Percentiles rank a stretch among this genome's conserved stretches.
phyloP scores from a whole-genome alignment of 1,140 invertebrate genomes.

The Drosophila gunungcola region DNA sequence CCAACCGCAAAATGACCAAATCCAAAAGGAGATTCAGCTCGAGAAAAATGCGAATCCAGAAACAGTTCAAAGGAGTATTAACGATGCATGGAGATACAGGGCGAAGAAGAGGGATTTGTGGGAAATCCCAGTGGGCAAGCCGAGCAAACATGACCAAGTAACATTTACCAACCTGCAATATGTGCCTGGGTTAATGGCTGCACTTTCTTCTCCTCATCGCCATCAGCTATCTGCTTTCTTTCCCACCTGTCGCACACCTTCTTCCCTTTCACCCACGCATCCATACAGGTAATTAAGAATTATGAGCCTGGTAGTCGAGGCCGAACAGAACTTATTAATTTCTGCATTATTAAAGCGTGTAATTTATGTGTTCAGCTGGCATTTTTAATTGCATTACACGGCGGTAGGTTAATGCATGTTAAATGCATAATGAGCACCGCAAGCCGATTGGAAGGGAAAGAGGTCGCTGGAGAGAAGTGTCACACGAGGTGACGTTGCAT shows the following conservation, averaged over 20 bases:
- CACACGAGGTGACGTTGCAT: constrained; percentile 59
- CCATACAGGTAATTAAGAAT: constrained; percentile 69
- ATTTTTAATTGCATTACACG: constrained; percentile 80
- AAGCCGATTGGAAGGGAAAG: neutral
- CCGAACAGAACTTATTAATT: constrained; percentile 77
- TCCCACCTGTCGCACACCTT: neutral
- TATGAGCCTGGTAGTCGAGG: constrained; percentile 45
- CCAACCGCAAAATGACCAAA: constrained; percentile 27
- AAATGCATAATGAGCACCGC: constrained; percentile 64
- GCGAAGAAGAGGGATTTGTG: neutral
- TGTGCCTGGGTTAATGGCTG: constrained; percentile 25
- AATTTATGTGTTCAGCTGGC: constrained; percentile 80
- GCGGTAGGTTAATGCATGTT: constrained; percentile 78
- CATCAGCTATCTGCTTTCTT: neutral
- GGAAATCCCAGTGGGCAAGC: constrained; percentile 2
- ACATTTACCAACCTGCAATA: constrained; percentile 20
- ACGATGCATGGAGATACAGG: constrained; percentile 25
- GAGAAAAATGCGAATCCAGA: constrained; percentile 10
- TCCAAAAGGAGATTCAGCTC: constrained; percentile 12
- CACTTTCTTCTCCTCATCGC: constrained; percentile 10
- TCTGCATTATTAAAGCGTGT: constrained; percentile 80
- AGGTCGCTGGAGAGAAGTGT: constrained; percentile 17
- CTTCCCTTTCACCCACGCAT: constrained; percentile 19
- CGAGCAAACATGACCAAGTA: constrained; percentile 16
- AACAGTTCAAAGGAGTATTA: constrained; percentile 36